Base-by-base conservation (phyloP, 2,797 vertebrate species). In the Fundulus diaphanus region DNA sequence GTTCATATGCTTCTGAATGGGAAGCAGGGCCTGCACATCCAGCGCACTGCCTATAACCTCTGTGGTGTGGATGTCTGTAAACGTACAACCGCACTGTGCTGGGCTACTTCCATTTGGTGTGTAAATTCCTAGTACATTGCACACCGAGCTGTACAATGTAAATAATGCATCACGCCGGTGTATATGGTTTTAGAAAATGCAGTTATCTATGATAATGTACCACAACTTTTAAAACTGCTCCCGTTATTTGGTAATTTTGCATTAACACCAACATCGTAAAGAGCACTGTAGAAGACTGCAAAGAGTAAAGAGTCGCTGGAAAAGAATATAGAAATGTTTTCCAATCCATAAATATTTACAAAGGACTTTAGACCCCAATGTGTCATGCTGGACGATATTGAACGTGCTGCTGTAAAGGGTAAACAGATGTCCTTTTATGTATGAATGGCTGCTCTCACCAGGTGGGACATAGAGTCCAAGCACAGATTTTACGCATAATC, bases 391-490 rank as follows among this genome's bases (percentile, higher is more conserved):
- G 20, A 65, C 46, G 70, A 57, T 65, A 63, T 27, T 48, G 33
- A 71, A 42, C 49, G 35, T 16, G 7, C 37, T 57, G 40, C 46
- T 35, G 35, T 72, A 29, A 68, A 35, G 29, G 33, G 46, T 37
- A 35, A 48, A 20, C 29, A 31, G 66, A 48, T 63, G 67, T 27
- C 48, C 15, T 27, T 72, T 76, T 76, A 29, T 48, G 73, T n/a
- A 65, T 63, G 48, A 71, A 7, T 72, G 42, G 31, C 29, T 74
- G 31, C 33, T 79, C 44, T 54, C 68, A 66, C 48, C 48, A 46
- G 59, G 40, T 48, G 66, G 52, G 48, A 74, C 76, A 51, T 59
- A 12, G 27, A 63, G 56, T 22, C 31, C 66, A 65, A 65, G 31
- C 27, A 33, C 29, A 70, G 63, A 77, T n/a, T 51, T 51, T 12